Base-by-base conservation (phyloP, 2,113 vertebrate species). In the Sprattus sprattus region DNA sequence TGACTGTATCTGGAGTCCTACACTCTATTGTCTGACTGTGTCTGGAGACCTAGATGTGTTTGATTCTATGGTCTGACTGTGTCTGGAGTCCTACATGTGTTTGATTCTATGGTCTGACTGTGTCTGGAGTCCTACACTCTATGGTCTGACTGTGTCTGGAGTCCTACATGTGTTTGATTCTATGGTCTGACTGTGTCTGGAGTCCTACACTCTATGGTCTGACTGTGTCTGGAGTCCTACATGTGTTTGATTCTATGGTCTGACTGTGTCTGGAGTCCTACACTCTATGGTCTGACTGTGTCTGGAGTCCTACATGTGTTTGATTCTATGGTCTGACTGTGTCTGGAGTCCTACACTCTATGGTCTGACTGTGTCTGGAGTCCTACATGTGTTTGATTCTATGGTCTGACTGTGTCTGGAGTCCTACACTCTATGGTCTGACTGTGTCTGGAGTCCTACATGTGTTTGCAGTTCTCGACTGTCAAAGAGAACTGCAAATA, bases 381-480 rank as follows among this genome's bases (percentile, higher is more conserved):
- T n/a, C n/a, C n/a, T n/a, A n/a, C n/a, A n/a, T n/a, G n/a, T n/a
- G n/a, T n/a, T n/a, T n/a, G n/a, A n/a, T 88, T 88, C 83, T 28
- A 39, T 32, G 15, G 18, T 81, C 81, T 82, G 86, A 57, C 89
- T 83, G 84, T 85, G 39, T 45, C 86, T 81, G n/a, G n/a, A n/a
- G n/a, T n/a, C n/a, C n/a, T n/a, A n/a, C n/a, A n/a, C n/a, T n/a
- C n/a, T n/a, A n/a, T n/a, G n/a, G n/a, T n/a, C n/a, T n/a, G n/a
- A 80, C 89, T 83, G 84, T 85, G 50, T 44, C 86, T 81, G 83
- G 88, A 88, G 86, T 71, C 87, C 84, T 84, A 83, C 83, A 92
- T 91, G 90, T 86, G 89, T 90, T 89, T 92, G 90, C 86, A 85
- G 88, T 22, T 83, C 67, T 87, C 83, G 57, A 78, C 57, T n/a